Conservation (phyloP, 2,888 invertebrate species). For the Hemaris fuciformis region DNA sequence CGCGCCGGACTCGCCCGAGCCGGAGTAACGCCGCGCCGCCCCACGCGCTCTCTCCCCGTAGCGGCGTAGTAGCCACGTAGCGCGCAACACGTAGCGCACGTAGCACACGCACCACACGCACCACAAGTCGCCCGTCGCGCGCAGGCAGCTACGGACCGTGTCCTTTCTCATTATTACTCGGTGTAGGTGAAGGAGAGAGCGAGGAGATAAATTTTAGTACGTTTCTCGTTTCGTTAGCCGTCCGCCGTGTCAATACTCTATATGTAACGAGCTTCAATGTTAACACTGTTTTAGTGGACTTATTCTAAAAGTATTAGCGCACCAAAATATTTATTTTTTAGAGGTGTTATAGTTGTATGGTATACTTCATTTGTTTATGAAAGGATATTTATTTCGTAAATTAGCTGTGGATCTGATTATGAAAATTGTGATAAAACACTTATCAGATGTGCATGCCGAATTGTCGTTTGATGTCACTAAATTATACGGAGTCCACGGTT, state of each 20-base stretch:
- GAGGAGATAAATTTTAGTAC: conserved; percentile 1
- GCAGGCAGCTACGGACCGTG: background rate
- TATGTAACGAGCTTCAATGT: conserved; percentile 34
- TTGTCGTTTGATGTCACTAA: conserved; percentile 11
- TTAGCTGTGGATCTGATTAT: conserved; percentile 43
- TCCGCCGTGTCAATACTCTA: conserved; percentile 36
- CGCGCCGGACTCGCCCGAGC: conserved; percentile 77
- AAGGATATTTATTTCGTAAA: conserved; percentile 35
- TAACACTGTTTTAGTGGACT: conserved; percentile 51
- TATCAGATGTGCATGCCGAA: conserved; percentile 23
- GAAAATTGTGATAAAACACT: conserved; percentile 43
- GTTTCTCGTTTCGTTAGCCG: conserved; percentile 24
- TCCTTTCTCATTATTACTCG: background rate
- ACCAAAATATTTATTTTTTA: conserved; percentile 73
- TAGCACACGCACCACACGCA: too few relatives aligned
- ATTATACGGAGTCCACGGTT: conserved; percentile 14
- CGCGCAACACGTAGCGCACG: too few relatives aligned
- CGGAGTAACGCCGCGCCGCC: conserved; percentile 51
- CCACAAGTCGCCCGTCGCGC: background rate
- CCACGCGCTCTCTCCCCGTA: conserved; percentile 24
- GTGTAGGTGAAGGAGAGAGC: background rate
- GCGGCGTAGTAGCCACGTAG: too few relatives aligned
- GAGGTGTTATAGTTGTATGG: conserved; percentile 44
- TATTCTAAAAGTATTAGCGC: conserved; percentile 69
- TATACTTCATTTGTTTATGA: conserved; percentile 43